Evolutionary conservation across 1,140 invertebrate species (phyloP).

Genomic region (Habropoda laboriosa): DNA sequence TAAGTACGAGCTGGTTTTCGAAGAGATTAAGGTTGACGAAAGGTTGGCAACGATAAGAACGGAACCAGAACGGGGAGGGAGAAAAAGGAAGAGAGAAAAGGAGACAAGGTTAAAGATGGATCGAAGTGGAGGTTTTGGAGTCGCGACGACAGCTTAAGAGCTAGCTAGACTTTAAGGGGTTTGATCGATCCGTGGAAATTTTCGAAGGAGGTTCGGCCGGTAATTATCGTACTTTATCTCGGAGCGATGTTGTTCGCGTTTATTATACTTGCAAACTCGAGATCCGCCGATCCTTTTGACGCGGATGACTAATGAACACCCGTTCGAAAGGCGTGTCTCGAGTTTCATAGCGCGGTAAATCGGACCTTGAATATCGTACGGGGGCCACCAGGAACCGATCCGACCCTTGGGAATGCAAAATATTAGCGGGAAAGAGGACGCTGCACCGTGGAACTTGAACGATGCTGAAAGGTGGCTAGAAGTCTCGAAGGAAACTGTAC

Average conservation of each 20-base stretch:
- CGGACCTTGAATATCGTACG: slow-evolving; percentile 41
- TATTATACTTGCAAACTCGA: slow-evolving; percentile 47
- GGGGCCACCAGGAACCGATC: slow-evolving; percentile 39
- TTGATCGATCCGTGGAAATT: not conserved
- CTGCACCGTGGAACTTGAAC: not conserved
- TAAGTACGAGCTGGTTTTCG: not conserved
- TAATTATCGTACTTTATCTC: slow-evolving; percentile 14
- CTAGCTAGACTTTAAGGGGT: no score
- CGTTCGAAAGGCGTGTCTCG: slow-evolving; percentile 50
- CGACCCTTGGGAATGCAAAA: slow-evolving; percentile 44
- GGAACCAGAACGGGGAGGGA: no score
- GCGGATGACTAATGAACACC: slow-evolving; percentile 54
- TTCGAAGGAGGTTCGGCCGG: not conserved
- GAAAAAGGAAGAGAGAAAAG: not conserved
- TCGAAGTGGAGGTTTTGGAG: not conserved
- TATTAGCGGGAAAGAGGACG: slow-evolving; percentile 15
- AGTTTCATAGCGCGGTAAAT: slow-evolving; percentile 53
- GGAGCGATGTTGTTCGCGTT: slow-evolving; percentile 4
- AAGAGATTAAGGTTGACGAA: slow-evolving; percentile 24
- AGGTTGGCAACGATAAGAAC: slow-evolving; percentile 8
- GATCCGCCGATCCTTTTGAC: slow-evolving; percentile 39
- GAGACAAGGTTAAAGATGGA: not conserved
- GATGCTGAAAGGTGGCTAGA: no score
- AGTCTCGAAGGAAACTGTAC: not conserved
- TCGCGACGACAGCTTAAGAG: not conserved